These are phyloP conservation scores for Ophion ellenae DNA, from an alignment of 2,888 invertebrate genomes.

Conservation along the genomic window DNA sequence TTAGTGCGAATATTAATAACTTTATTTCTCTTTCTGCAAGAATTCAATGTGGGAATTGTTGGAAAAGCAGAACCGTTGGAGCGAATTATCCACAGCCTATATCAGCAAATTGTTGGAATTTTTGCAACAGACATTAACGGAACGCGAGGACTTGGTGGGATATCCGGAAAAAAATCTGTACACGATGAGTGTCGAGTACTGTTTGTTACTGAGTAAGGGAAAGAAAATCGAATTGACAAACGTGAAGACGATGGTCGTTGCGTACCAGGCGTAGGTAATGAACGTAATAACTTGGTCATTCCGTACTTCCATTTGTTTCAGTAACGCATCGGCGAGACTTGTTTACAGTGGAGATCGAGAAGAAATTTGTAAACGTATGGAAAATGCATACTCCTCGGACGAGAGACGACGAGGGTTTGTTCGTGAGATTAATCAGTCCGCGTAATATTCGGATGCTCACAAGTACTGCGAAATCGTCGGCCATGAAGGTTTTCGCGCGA, in stretches of 20 bases:
- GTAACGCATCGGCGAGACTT: conserved; percentile 76
- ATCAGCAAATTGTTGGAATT: conserved; percentile 71
- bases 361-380: conserved; percentile 78
- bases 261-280: neutral
- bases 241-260: neutral
- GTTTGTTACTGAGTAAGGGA: conserved; percentile 78
- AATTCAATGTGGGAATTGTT: conserved; percentile 77
- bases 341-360: conserved; percentile 73
- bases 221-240: neutral
- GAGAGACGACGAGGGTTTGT: conserved; percentile 71
- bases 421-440: conserved; percentile 77
- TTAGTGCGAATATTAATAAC: neutral
- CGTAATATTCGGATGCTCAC: conserved; percentile 79
- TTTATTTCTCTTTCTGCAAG: conserved; percentile 62
- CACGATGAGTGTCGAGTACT: conserved; percentile 77
- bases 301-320: conserved; percentile 52
- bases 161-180: conserved; percentile 74
- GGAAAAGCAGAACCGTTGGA: conserved; percentile 72
- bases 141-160: conserved; percentile 75
- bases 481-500: conserved; percentile 75
- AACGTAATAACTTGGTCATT: neutral
- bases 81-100: conserved; percentile 66
- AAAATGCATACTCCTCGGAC: conserved; percentile 70
- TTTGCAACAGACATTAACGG: conserved; percentile 73
- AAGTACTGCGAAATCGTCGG: conserved; percentile 68